Evolutionary conservation across 2,113 vertebrate species (phyloP).

Genomic region (Macquaria ambigua): DNA sequence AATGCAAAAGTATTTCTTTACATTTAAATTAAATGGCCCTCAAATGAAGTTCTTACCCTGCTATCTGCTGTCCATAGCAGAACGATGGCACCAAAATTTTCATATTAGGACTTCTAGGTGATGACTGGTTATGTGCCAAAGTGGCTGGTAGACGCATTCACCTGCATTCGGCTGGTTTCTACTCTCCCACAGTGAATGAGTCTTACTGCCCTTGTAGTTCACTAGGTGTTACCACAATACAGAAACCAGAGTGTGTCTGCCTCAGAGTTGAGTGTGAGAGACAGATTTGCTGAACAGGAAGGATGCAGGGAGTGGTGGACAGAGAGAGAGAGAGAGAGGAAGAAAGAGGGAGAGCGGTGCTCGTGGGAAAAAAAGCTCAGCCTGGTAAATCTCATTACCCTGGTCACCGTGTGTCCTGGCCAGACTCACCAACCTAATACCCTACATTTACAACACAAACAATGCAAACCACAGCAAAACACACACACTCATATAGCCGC

Average conservation of each 20-base stretch:
- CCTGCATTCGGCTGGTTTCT: conserved; percentile 7
- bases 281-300: neutral
- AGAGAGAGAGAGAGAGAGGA: neutral
- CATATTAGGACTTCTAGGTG: neutral
- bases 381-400: conserved; percentile 70
- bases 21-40: neutral
- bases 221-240: neutral
- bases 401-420: conserved; percentile 36
- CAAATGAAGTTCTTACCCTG: neutral
- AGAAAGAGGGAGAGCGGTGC: neutral
- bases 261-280: neutral
- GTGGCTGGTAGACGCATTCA: neutral
- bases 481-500: neutral
- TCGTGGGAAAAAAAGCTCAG: conserved; percentile 49
- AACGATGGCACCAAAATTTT: neutral
- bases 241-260: neutral
- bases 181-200: neutral
- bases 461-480: neutral
- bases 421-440: conserved; percentile 67
- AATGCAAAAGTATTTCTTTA: neutral
- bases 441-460: conserved; percentile 61
- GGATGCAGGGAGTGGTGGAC: conserved; percentile 11
- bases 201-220: neutral
- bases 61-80: neutral
- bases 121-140: neutral